These are phyloP conservation scores for Nezara viridula DNA, from an alignment of 2,888 invertebrate genomes.

Conservation along the genomic window DNA sequence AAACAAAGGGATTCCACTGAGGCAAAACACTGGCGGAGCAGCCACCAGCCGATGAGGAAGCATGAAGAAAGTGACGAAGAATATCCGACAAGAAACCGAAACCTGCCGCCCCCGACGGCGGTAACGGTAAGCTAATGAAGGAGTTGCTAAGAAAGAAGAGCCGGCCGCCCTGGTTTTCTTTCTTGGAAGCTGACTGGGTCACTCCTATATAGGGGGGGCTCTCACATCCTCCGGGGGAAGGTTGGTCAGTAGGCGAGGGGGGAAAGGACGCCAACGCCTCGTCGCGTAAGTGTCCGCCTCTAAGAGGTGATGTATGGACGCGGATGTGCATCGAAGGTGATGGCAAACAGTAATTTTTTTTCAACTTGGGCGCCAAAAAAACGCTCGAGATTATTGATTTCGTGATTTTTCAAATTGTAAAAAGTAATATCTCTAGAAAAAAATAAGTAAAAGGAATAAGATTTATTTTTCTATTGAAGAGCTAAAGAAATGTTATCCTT, in stretches of 20 bases:
- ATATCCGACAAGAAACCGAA: slow-evolving; percentile 10
- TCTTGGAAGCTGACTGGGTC: slow-evolving; percentile 32
- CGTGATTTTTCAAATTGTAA: no score
- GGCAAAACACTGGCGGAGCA: not conserved
- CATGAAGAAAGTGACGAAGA: not conserved
- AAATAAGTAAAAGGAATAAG: no score
- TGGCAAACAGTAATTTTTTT: not conserved
- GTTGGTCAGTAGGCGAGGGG: slow-evolving; percentile 24
- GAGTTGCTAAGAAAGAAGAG: not conserved
- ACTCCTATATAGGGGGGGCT: slow-evolving; percentile 32
- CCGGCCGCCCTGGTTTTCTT: not conserved
- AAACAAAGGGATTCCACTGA: not conserved
- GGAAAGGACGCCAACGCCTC: not conserved
- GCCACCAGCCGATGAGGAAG: not conserved
- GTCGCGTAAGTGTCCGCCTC: not conserved
- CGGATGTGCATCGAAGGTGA: not conserved
- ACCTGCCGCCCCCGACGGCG: slow-evolving; percentile 2
- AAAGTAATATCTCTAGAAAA: no score
- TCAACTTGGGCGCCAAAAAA: not conserved
- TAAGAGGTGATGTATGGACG: not conserved
- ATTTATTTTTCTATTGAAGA: no score
- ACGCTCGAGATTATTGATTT: no score
- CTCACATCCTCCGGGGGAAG: slow-evolving; percentile 22
- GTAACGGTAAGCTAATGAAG: slow-evolving; percentile 26
- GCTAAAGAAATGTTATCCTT: no score